These are phyloP conservation scores for Ivindomyrus marchei DNA, from an alignment of 2,113 vertebrate species.

Conservation along the genomic window DNA sequence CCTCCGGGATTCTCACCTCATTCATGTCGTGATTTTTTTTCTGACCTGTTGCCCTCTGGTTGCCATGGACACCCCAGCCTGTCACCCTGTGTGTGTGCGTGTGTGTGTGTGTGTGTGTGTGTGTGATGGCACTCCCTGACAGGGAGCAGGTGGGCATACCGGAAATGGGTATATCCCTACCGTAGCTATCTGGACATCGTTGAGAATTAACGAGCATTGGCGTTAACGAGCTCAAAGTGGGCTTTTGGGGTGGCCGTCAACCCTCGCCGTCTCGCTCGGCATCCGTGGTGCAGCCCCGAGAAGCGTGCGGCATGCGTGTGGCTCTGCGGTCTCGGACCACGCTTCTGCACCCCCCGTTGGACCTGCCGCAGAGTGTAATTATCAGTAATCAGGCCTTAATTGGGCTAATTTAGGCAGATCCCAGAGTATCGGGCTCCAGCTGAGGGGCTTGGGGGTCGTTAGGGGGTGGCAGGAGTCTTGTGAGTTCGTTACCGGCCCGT, in stretches of 20 bases:
- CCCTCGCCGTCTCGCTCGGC: background rate
- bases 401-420: slow-evolving; percentile 40
- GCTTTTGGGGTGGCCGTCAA: background rate
- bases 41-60: background rate
- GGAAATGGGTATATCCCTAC: slow-evolving; percentile 61
- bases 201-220: slow-evolving; percentile 15
- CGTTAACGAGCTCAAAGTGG: background rate
- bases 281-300: background rate
- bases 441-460: slow-evolving; percentile 25
- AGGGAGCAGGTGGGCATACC: background rate
- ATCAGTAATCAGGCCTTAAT: slow-evolving; percentile 36
- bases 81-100: background rate
- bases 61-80: background rate
- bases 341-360: background rate
- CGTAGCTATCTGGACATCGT: slow-evolving; percentile 81
- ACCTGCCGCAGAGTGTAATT: slow-evolving; percentile 5
- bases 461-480: background rate
- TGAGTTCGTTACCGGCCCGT: background rate
- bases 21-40: background rate
- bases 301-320: background rate
- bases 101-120: no score
- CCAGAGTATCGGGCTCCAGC: slow-evolving; percentile 41
- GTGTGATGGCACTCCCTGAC: background rate
- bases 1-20: background rate
- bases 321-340: background rate